These are phyloP conservation scores for Myrmecophaga tridactyla DNA, from an alignment of 2,113 vertebrate genomes.

Conservation along the genomic window DNA sequence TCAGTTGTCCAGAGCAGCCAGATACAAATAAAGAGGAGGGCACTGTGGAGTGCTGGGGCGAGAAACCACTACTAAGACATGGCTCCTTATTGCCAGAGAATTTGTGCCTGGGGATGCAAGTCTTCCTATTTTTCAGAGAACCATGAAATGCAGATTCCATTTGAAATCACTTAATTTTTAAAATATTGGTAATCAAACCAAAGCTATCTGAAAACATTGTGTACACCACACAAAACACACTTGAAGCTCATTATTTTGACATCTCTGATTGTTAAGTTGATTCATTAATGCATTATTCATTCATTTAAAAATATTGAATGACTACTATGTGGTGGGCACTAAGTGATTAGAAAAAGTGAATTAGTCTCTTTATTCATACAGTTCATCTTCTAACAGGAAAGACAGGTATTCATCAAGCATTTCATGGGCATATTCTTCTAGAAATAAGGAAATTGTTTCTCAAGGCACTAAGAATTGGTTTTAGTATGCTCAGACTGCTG, in stretches of 20 bases:
- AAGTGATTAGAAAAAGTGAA: background rate
- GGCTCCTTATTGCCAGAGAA: background rate
- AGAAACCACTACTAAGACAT: background rate
- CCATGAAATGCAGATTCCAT: background rate
- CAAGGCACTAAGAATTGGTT: background rate
- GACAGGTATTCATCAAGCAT: background rate
- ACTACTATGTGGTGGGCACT: background rate
- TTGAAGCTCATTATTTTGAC: background rate
- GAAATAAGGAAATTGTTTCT: background rate
- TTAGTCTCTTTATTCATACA: background rate
- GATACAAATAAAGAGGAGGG: background rate
- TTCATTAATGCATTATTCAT: background rate
- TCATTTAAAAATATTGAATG: background rate
- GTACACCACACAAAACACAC: background rate
- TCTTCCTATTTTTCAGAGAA: background rate
- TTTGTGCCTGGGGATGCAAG: background rate
- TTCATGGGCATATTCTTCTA: background rate
- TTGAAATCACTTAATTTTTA: background rate
- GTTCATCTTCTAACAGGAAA: background rate
- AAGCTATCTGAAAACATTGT: background rate
- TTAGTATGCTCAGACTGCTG: too few relatives aligned
- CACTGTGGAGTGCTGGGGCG: fast-evolving
- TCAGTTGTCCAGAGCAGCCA: background rate
- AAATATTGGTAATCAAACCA: background rate
- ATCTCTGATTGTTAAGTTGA: background rate